phyloP scores from a whole-genome alignment of 2,888 invertebrate genomes.

The Euplexia lucipara region DNA sequence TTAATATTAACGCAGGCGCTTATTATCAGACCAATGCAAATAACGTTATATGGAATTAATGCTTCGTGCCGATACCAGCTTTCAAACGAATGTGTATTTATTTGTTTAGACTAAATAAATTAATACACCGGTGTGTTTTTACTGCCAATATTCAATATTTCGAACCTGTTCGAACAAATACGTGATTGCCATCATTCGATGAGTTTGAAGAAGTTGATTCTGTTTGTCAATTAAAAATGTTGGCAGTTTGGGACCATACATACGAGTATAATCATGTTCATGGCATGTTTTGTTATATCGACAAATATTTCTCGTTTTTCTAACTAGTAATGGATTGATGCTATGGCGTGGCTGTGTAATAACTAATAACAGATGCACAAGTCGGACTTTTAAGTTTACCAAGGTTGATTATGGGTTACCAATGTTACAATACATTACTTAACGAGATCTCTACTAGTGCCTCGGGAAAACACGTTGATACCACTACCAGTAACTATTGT shows the following conservation, averaged over 20 bases:
- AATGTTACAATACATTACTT: too few species aligned
- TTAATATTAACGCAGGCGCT: conserved; percentile 59
- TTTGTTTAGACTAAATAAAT: conserved; percentile 43
- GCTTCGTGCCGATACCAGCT: conserved; percentile 35
- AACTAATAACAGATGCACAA: too few species aligned
- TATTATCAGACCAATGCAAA: conserved; percentile 62
- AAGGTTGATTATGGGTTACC: too few species aligned
- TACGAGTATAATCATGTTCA: neutral
- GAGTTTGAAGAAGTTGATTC: conserved; percentile 17
- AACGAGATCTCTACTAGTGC: too few species aligned
- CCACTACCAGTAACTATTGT: too few species aligned
- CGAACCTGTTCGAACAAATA: conserved; percentile 1
- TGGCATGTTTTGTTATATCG: too few species aligned
- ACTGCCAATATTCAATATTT: conserved; percentile 14
- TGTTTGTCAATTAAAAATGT: conserved; percentile 17
- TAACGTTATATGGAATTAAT: conserved; percentile 50
- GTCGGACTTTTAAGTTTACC: too few species aligned
- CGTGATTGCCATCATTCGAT: conserved; percentile 17
- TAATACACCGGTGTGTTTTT: conserved; percentile 38
- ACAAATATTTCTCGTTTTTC: neutral
- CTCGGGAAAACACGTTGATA: too few species aligned
- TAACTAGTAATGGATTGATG: neutral
- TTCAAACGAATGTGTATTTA: conserved; percentile 38
- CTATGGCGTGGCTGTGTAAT: too few species aligned
- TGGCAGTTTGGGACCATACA: neutral